Evolutionary conservation across 2,888 invertebrate species (phyloP).

Genomic region (Cerceris ruficornis): DNA sequence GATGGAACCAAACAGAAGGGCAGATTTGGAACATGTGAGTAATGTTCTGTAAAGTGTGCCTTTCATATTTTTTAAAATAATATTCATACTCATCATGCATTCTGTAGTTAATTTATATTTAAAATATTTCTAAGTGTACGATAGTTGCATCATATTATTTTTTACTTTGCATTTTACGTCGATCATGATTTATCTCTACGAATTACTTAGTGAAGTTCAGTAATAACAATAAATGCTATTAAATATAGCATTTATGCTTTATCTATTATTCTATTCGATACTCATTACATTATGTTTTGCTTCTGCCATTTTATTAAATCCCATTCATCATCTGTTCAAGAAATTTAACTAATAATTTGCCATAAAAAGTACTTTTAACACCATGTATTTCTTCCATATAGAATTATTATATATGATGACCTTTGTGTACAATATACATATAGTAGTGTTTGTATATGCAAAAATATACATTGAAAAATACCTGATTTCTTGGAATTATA

Average conservation of each 20-base stretch:
- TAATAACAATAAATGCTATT: not conserved
- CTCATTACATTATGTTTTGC: slow-evolving; percentile 40
- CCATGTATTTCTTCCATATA: too few relatives aligned
- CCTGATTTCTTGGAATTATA: not conserved
- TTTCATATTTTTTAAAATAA: slow-evolving; percentile 41
- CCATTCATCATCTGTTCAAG: not conserved
- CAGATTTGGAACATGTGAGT: slow-evolving; percentile 92
- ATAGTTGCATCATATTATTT: not conserved
- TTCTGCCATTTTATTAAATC: slow-evolving; percentile 12
- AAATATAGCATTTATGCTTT: slow-evolving; percentile 1
- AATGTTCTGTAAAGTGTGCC: slow-evolving; percentile 72
- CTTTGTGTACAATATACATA: too few relatives aligned
- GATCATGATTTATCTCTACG: not conserved
- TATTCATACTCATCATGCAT: slow-evolving; percentile 26
- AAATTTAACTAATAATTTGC: not conserved
- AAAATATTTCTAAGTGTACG: slow-evolving; percentile 24
- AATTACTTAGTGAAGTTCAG: not conserved
- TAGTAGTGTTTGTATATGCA: too few relatives aligned
- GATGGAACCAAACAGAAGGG: slow-evolving; percentile 93
- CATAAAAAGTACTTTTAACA: not conserved
- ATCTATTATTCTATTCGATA: slow-evolving; percentile 19
- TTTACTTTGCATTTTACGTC: slow-evolving; percentile 14
- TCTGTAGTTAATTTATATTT: slow-evolving; percentile 10
- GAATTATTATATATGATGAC: too few relatives aligned
- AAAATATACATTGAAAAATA: too few relatives aligned